Percentiles rank a stretch among this genome's conserved stretches.
These are phyloP conservation scores for Hypomecis atomaria DNA, from an alignment of 2,888 invertebrate genomes.

Conservation along the genomic window DNA sequence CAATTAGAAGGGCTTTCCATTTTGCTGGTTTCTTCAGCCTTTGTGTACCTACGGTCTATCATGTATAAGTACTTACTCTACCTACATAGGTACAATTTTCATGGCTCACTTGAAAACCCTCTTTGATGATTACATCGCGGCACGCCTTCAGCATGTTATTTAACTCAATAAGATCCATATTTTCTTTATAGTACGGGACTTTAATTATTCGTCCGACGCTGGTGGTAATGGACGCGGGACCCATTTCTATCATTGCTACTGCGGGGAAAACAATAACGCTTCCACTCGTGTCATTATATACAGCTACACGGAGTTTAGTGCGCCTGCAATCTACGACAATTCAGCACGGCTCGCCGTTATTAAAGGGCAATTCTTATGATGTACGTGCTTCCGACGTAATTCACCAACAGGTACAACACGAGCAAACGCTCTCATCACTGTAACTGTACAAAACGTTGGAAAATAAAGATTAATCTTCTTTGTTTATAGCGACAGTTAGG, in stretches of 20 bases:
- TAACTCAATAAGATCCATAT: background rate
- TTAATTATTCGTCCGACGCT: constrained; percentile 1
- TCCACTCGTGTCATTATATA: constrained; percentile 78
- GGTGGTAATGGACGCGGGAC: constrained; percentile 8
- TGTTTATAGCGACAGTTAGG: constrained; percentile 45
- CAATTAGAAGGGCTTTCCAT: no score
- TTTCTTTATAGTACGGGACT: constrained; percentile 6
- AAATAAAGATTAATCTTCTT: constrained; percentile 46
- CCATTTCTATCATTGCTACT: constrained; percentile 38
- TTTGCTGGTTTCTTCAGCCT: no score
- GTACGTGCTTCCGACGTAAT: constrained; percentile 74
- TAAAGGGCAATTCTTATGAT: constrained; percentile 77
- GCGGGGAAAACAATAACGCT: constrained; percentile 62
- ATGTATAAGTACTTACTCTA: no score
- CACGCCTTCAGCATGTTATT: background rate
- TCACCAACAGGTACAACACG: constrained; percentile 60
- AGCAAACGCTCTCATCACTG: constrained; percentile 51
- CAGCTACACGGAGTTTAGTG: constrained; percentile 75
- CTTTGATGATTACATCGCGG: background rate
- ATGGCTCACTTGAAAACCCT: background rate
- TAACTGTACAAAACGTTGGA: constrained; percentile 57
- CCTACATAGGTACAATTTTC: background rate
- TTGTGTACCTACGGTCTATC: no score
- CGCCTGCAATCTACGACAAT: constrained; percentile 78
- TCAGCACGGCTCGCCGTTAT: constrained; percentile 74